A percentile compares a stretch with the other conserved stretches of the same genome.
Evolutionary conservation across 2,113 vertebrate species (phyloP).

Genomic region (Chitala chitala): DNA sequence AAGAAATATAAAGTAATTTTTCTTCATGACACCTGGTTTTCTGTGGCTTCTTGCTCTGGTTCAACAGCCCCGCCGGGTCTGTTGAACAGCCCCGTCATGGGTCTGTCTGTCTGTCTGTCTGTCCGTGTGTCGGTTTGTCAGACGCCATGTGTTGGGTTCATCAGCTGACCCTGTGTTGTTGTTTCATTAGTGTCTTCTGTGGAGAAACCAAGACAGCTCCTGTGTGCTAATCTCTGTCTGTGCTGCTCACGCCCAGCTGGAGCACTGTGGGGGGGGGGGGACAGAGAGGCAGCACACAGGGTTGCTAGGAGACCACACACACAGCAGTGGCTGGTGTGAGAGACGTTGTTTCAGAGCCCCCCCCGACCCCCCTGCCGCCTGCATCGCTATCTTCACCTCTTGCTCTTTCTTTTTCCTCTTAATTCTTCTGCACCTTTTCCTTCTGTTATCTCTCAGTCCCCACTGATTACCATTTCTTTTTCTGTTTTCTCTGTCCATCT

Average conservation of each 20-base stretch:
- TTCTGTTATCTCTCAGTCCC: not conserved
- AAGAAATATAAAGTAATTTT: too few relatives aligned
- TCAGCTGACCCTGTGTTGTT: not conserved
- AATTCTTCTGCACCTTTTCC: not conserved
- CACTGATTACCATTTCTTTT: too few relatives aligned
- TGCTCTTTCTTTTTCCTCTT: not conserved
- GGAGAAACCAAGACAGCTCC: not conserved
- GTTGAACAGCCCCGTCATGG: not conserved
- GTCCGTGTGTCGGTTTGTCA: not conserved
- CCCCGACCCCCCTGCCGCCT: not conserved
- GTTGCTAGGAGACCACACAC: conserved; percentile 27
- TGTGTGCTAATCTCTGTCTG: not conserved
- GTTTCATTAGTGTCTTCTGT: not conserved
- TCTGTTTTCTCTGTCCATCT: not conserved
- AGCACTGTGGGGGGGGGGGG: conserved; percentile 11
- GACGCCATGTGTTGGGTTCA: not conserved
- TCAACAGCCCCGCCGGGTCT: too few relatives aligned
- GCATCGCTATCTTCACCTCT: conserved; percentile 6
- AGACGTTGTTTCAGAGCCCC: conserved; percentile 19
- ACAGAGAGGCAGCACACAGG: conserved; percentile 13
- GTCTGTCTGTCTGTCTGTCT: not conserved
- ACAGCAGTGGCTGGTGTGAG: conserved; percentile 23
- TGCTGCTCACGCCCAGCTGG: conserved; percentile 5
- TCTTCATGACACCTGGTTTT: too few relatives aligned
- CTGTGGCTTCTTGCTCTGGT: too few relatives aligned